Conservation (phyloP, 2,797 vertebrate species). For the Mionectes olivaceus region DNA sequence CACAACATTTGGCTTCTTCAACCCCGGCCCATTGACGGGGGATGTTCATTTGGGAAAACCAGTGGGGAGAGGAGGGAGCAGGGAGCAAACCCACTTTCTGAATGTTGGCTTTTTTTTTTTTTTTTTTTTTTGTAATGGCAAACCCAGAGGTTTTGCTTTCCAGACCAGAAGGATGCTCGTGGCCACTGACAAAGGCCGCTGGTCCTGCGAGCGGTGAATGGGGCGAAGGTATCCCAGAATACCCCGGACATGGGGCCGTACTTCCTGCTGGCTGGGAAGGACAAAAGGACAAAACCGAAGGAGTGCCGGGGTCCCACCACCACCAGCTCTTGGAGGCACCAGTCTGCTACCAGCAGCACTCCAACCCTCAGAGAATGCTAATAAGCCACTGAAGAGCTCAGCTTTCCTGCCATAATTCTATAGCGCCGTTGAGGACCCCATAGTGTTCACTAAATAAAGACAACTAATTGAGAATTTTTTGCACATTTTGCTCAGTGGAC, state of each 20-base stretch:
- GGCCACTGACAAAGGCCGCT: slow-evolving; percentile 49
- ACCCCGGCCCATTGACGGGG: neutral
- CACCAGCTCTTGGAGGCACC: slow-evolving; percentile 82
- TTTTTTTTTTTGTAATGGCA: neutral
- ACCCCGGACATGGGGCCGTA: slow-evolving; percentile 72
- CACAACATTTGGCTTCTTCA: slow-evolving; percentile 15
- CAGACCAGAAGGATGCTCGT: slow-evolving; percentile 12
- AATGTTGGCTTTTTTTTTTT: neutral
- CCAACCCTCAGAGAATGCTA: slow-evolving; percentile 84
- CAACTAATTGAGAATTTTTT: slow-evolving; percentile 89
- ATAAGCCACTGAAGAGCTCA: slow-evolving; percentile 83
- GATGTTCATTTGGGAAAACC: slow-evolving; percentile 64
- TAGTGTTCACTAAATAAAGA: slow-evolving; percentile 86
- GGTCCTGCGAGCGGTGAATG: slow-evolving; percentile 61
- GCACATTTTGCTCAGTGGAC: slow-evolving; percentile 84
- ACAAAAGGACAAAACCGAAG: slow-evolving; percentile 82
- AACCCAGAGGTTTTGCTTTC: slow-evolving; percentile 36
- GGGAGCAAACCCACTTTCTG: neutral
- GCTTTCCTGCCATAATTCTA: slow-evolving; percentile 85
- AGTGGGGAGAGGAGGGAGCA: neutral
- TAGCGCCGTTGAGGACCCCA: slow-evolving; percentile 83
- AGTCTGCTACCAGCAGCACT: slow-evolving; percentile 81
- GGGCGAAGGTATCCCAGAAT: slow-evolving; percentile 81
- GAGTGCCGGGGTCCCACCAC: slow-evolving; percentile 80
- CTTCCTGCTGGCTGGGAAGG: slow-evolving; percentile 83